Evolutionary conservation across 2,888 invertebrate genomes (phyloP).

Genomic region (Leptopterna dolabrata): DNA sequence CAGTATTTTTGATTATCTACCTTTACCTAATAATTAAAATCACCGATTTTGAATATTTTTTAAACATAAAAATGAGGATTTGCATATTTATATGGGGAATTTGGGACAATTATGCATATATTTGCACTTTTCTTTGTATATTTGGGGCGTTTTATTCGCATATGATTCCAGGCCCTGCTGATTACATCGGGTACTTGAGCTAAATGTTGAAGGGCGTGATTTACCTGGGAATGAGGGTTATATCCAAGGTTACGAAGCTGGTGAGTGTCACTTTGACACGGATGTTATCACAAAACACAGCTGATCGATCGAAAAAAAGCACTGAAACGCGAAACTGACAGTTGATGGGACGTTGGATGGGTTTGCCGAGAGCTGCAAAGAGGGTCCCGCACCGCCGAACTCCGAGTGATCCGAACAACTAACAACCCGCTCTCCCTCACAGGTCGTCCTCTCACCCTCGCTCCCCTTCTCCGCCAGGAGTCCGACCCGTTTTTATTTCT

Average conservation of each 20-base stretch:
- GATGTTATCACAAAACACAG: not conserved
- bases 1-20: too few relatives aligned
- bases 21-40: too few relatives aligned
- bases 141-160: too few relatives aligned
- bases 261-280: not conserved
- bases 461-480: not conserved
- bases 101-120: too few relatives aligned
- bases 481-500: constrained; percentile 1
- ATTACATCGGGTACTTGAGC: too few relatives aligned
- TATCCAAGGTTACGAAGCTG: not conserved
- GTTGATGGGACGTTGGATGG: not conserved
- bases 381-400: not conserved
- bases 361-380: not conserved
- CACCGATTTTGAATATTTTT: too few relatives aligned
- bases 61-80: too few relatives aligned
- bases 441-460: not conserved
- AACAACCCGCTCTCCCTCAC: not conserved
- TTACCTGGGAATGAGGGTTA: not conserved
- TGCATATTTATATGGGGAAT: too few relatives aligned
- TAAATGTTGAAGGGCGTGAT: not conserved
- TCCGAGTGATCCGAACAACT: not conserved
- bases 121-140: too few relatives aligned
- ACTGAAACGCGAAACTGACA: not conserved
- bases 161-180: too few relatives aligned
- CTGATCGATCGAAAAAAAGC: not conserved